Evolutionary conservation across 64 coral and sea anemone species (phyloP), one percentile per base, ranked within the genome.

Genomic region (Anthopleura sola): DNA sequence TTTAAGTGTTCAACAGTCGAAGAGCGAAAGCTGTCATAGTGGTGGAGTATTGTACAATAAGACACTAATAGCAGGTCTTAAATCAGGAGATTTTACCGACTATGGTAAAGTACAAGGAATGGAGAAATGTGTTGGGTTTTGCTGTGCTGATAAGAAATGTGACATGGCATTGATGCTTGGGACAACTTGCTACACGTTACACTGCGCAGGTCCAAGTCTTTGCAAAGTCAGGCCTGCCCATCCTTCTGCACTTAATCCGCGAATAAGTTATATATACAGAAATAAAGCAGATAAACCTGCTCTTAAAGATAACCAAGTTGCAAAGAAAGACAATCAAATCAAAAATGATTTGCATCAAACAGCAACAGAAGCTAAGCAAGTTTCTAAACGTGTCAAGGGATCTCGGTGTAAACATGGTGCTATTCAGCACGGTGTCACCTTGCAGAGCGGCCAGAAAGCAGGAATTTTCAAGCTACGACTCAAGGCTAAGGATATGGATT

Each of bases 61-160:
- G 36, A 91, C 89, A n/a, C 29, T 91, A 0, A 38, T 77, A 0
- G 55, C 53, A 11, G 89, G 89, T 24, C 84, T 91, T 0, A 86
- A 91, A 49, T 91, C 89, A 7, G 89, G 89, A 38, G 84, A 91
- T 86, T 91, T 91, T 29, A 86, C 83, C 10, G 89, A 91, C 75
- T 91, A 86, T 21, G 89, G 89, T 34, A 37, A 81, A 66, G 89
- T 91, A 4, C 26, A 75, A 36, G 76, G 78, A 54, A 91, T 91
- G 15, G 49, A 53, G 29, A 46, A 56, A 0, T 91, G 89, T 32
- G 84, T 86, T 3, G 85, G 44, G 85, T 60, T 86, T 82, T 91
- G 89, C 18, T 91, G 89, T 12, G 55, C 17, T 5, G 83, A 91
- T 40, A 53, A 86, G 24, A 80, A 51, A 15, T 91, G 89, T 60